Percentiles rank a stretch among this genome's conserved stretches.
Conservation (phyloP, 1,140 invertebrate species). For the Trichomalopsis sarcophagae region DNA sequence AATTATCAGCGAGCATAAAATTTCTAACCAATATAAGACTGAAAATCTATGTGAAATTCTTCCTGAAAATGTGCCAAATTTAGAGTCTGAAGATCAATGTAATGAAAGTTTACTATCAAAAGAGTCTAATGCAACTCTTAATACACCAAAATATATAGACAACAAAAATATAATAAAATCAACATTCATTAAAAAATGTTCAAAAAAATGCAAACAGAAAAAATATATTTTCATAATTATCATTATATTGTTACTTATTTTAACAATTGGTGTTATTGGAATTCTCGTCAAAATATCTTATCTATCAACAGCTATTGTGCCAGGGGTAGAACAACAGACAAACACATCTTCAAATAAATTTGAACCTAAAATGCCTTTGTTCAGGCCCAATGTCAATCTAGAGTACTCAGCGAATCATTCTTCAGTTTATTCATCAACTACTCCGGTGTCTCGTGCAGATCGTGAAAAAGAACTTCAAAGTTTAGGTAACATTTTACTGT, state of each 20-base stretch:
- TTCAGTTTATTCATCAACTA: neutral
- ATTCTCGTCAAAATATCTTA: slow-evolving; percentile 7
- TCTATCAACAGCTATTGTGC: slow-evolving; percentile 18
- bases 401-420: neutral
- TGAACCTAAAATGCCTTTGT: slow-evolving; percentile 3
- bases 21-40: neutral
- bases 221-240: slow-evolving; percentile 15
- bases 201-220: slow-evolving; percentile 7
- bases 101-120: neutral
- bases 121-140: slow-evolving; percentile 28
- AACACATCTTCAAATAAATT: neutral
- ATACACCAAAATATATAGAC: slow-evolving; percentile 34
- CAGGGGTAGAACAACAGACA: neutral
- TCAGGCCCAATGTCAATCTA: neutral
- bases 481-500: slow-evolving; percentile 35
- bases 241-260: neutral
- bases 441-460: neutral
- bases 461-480: slow-evolving; percentile 32
- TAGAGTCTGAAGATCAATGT: neutral
- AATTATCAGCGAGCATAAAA: neutral
- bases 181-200: slow-evolving; percentile 23
- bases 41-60: neutral
- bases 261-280: neutral
- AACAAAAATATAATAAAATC: neutral
- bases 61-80: neutral